A percentile compares a stretch with the other conserved stretches of the same genome.
These are phyloP conservation scores for Dicroscelio sp. DNA, from an alignment of 2,888 invertebrate species.

Conservation along the genomic window DNA sequence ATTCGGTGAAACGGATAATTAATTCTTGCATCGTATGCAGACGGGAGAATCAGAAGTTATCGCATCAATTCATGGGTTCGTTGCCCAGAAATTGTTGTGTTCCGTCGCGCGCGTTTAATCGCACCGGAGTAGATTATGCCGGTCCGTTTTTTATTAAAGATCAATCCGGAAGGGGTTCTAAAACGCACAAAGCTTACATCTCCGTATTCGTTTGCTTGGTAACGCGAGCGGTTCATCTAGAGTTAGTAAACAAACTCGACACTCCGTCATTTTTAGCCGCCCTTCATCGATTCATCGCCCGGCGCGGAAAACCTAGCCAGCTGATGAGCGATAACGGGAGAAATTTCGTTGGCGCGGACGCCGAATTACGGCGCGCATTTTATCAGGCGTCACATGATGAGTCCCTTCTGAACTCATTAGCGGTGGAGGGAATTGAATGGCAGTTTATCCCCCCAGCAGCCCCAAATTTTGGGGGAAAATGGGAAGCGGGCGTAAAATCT, in stretches of 20 bases:
- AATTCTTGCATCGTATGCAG: constrained; percentile 2
- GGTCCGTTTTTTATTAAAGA: neutral
- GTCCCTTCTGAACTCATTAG: neutral
- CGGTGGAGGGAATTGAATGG: neutral
- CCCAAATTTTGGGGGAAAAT: neutral
- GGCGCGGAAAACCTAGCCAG: constrained; percentile 84
- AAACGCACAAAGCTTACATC: neutral
- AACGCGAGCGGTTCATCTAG: neutral
- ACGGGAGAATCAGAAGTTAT: neutral
- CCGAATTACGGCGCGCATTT: neutral
- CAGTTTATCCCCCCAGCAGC: neutral
- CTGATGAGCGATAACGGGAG: constrained; percentile 88
- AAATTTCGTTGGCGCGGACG: constrained; percentile 87
- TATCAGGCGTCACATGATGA: neutral
- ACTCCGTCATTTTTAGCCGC: constrained; percentile 83
- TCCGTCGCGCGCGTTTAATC: neutral
- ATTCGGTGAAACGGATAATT: neutral
- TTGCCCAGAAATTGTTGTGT: neutral
- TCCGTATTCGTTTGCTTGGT: constrained; percentile 14
- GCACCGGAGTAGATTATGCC: neutral
- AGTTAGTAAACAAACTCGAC: too few species aligned
- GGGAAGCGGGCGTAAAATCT: neutral
- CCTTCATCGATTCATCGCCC: constrained; percentile 86
- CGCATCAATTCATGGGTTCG: constrained; percentile 1
- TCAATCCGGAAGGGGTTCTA: neutral